These are phyloP conservation scores for Amblyteles armatorius DNA, from an alignment of 2,888 invertebrate genomes.

Conservation along the genomic window DNA sequence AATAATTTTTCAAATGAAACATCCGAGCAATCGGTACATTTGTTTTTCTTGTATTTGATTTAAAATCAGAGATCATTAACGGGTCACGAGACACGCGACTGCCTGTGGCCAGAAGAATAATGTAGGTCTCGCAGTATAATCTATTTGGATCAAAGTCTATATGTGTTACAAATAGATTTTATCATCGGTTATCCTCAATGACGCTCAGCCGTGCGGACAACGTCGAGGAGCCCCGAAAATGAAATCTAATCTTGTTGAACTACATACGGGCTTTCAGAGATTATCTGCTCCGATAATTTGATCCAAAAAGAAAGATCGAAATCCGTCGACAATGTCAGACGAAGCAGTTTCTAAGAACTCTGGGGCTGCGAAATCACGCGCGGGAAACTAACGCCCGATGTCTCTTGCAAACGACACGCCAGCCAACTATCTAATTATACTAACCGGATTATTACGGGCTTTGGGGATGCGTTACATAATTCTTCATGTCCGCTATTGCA, in stretches of 20 bases:
- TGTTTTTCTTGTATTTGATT: neutral
- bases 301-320: slow-evolving; percentile 10
- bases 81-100: neutral
- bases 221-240: slow-evolving; percentile 37
- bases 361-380: slow-evolving; percentile 45
- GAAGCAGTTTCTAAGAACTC: slow-evolving; percentile 24
- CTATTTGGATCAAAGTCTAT: slow-evolving; percentile 58
- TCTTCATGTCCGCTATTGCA: slow-evolving; percentile 1
- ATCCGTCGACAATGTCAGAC: slow-evolving; percentile 43
- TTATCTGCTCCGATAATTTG: slow-evolving; percentile 12
- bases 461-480: slow-evolving; percentile 19
- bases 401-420: slow-evolving; percentile 25
- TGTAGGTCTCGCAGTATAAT: slow-evolving; percentile 54
- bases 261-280: neutral
- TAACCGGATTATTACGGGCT: slow-evolving; percentile 68
- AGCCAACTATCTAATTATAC: slow-evolving; percentile 68
- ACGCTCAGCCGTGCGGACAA: slow-evolving; percentile 27
- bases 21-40: neutral
- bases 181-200: slow-evolving; percentile 50
- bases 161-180: slow-evolving; percentile 27
- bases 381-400: slow-evolving; percentile 40
- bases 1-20: neutral
- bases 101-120: slow-evolving; percentile 28
- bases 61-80: neutral
- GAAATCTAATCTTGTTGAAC: slow-evolving; percentile 16